Percentiles rank a stretch among this genome's conserved stretches.
Evolutionary conservation across 2,888 invertebrate species (phyloP).

Genomic region (Machimus rusticus): DNA sequence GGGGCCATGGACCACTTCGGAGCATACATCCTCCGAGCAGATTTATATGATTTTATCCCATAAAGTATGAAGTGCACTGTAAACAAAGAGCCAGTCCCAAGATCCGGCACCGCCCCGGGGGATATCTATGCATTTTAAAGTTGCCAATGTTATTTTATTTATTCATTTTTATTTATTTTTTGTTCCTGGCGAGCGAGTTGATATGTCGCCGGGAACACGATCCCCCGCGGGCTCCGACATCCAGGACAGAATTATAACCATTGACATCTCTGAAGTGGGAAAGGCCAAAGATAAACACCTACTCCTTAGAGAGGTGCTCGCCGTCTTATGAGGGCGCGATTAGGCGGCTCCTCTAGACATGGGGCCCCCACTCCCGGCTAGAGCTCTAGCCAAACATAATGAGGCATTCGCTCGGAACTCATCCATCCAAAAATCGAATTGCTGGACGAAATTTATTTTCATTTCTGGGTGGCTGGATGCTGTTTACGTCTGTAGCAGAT

Average conservation of each 20-base stretch:
- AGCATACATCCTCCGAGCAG: background rate
- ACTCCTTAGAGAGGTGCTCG: background rate
- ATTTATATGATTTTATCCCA: conserved; percentile 34
- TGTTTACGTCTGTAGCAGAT: conserved; percentile 21
- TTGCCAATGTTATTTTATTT: background rate
- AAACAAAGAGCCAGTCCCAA: conserved; percentile 15
- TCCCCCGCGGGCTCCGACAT: conserved; percentile 1
- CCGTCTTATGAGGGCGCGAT: background rate
- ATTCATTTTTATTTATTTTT: background rate
- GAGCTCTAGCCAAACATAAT: background rate
- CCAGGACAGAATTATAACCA: background rate
- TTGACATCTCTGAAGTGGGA: conserved; percentile 6
- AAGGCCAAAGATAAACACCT: conserved; percentile 15
- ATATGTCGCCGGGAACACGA: background rate
- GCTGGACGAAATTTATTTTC: conserved; percentile 16
- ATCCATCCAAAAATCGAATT: conserved; percentile 6
- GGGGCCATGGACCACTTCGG: conserved; percentile 10
- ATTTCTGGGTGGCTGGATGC: background rate
- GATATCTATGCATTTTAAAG: conserved; percentile 9
- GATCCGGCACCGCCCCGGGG: conserved; percentile 25
- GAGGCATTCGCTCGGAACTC: background rate
- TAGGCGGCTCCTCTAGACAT: background rate
- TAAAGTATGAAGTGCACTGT: conserved; percentile 17
- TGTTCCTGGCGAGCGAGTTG: background rate
- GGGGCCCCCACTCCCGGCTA: background rate